Percentiles rank a stretch among this genome's conserved stretches.
These are phyloP conservation scores for Podarcis raffonei DNA, from an alignment of 2,113 vertebrate genomes.

Conservation along the genomic window DNA sequence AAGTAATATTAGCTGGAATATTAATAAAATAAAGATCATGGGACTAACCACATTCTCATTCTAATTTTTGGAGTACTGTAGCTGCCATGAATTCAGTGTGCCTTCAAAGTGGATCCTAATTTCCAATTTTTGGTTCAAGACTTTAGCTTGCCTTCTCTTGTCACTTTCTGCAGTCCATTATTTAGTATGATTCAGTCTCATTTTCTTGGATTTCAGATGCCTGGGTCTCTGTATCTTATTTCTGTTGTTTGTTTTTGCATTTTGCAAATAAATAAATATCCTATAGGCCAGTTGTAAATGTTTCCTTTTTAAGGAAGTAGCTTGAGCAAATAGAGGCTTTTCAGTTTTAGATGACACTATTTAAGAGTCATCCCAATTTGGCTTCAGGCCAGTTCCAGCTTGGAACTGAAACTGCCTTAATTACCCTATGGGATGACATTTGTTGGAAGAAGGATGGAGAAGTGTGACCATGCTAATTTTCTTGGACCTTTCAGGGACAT, in stretches of 20 bases:
- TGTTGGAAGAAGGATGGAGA: no score
- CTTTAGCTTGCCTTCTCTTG: no score
- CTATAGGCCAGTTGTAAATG: background rate
- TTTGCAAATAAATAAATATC: no score
- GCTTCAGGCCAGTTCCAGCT: background rate
- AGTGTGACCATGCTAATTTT: background rate
- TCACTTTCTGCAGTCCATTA: background rate
- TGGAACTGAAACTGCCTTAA: no score
- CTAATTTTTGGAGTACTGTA: background rate
- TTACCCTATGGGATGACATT: no score
- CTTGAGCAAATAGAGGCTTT: background rate
- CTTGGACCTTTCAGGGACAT: background rate
- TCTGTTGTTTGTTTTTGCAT: no score
- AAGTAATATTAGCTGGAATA: background rate
- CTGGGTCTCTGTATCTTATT: no score
- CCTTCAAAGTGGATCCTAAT: background rate
- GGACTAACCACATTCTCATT: background rate
- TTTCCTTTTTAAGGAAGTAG: background rate
- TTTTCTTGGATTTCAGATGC: no score
- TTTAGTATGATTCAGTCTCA: no score
- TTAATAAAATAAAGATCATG: background rate
- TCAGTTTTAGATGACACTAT: background rate
- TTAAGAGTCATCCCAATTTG: no score
- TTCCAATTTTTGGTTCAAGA: background rate
- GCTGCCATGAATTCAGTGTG: background rate